These are phyloP conservation scores for Pheosia gnoma DNA, from an alignment of 2,888 invertebrate genomes.

Conservation along the genomic window DNA sequence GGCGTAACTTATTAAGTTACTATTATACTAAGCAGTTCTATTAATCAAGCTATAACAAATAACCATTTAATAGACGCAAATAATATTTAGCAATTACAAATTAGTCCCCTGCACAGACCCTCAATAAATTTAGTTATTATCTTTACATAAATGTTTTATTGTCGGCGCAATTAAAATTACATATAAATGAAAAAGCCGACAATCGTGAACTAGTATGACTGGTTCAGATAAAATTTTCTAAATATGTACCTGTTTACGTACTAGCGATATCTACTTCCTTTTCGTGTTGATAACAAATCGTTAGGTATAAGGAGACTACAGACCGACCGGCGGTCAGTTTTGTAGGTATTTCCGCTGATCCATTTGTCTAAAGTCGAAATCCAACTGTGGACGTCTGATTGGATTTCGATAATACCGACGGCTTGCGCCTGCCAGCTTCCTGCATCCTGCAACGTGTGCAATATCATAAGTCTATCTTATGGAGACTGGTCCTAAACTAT, in stretches of 20 bases:
- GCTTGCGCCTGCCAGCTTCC: too few species aligned
- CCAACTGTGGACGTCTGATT: too few species aligned
- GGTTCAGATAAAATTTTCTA: conserved; percentile 1
- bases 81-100: background rate
- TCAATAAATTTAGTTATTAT: background rate
- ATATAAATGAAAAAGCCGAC: conserved; percentile 14
- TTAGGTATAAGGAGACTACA: background rate
- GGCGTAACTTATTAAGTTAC: too few species aligned
- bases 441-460: too few species aligned
- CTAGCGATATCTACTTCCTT: conserved; percentile 3
- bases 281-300: conserved; percentile 1
- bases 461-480: too few species aligned
- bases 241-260: background rate
- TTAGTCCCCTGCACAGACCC: background rate
- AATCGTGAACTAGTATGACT: background rate
- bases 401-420: too few species aligned
- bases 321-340: too few species aligned
- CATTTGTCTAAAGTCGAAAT: too few species aligned
- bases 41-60: too few species aligned
- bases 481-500: too few species aligned
- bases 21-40: too few species aligned
- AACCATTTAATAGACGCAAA: conserved; percentile 6
- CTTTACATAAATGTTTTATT: background rate
- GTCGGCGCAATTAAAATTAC: conserved; percentile 18
- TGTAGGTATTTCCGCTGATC: too few species aligned